Conservation (phyloP, 2,797 vertebrate genomes). For the Helarctos malayanus region DNA sequence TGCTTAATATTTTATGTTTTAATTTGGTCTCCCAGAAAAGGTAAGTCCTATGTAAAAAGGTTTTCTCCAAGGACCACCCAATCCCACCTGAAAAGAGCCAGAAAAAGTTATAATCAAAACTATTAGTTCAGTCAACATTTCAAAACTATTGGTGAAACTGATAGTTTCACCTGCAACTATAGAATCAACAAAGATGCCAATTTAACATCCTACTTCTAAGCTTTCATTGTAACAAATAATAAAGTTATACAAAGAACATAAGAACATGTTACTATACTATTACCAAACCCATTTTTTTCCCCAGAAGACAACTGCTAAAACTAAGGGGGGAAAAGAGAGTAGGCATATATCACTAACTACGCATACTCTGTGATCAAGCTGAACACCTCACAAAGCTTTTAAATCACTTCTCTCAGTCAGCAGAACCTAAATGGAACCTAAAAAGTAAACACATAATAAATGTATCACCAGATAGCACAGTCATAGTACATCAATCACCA, state of each 20-base stretch:
- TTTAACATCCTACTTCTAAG: slow-evolving; percentile 15
- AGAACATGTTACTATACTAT: background rate
- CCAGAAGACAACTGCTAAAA: background rate
- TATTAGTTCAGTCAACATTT: background rate
- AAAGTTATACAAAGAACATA: background rate
- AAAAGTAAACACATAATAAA: slow-evolving; percentile 18
- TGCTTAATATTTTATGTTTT: slow-evolving; percentile 5
- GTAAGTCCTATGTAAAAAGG: background rate
- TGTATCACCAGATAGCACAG: background rate
- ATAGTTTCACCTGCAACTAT: background rate
- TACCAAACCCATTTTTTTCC: background rate
- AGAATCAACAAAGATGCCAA: background rate
- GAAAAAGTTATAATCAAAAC: background rate
- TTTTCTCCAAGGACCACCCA: background rate
- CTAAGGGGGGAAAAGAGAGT: background rate
- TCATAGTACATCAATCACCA: background rate
- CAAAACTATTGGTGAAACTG: background rate
- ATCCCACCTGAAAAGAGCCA: background rate
- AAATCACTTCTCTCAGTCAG: background rate
- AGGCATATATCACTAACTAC: background rate
- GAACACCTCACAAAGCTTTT: slow-evolving; percentile 30
- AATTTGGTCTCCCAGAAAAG: slow-evolving; percentile 3
- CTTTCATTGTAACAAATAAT: background rate
- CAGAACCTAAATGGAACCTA: background rate
- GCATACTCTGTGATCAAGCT: background rate